These are phyloP conservation scores for Stichopus horrens DNA, from an alignment of 53 echinoderm and acorn worm genomes.

Conservation along the genomic window DNA sequence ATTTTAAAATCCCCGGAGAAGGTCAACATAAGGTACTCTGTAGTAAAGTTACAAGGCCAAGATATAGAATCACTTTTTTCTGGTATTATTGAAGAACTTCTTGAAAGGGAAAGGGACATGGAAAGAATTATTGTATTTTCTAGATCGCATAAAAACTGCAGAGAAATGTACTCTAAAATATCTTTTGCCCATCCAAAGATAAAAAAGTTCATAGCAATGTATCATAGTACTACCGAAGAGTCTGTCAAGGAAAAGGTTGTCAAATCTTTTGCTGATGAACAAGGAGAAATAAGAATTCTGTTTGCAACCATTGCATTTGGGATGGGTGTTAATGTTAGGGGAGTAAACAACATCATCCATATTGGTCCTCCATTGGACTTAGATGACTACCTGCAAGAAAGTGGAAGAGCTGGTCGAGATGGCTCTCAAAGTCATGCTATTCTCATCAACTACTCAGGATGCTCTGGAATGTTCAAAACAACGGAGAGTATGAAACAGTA, in stretches of 20 bases:
- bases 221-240: constrained; percentile 31
- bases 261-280: constrained; percentile 30
- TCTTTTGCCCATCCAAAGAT: constrained; percentile 9
- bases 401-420: constrained; percentile 54
- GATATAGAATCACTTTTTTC: background rate
- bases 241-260: constrained; percentile 42
- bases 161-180: constrained; percentile 17
- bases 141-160: constrained; percentile 31
- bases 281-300: constrained; percentile 50
- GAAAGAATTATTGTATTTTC: constrained; percentile 43
- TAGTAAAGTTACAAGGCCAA: background rate
- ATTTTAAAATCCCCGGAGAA: constrained; percentile 41
- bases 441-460: constrained; percentile 45
- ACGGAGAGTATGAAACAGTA: constrained; percentile 40
- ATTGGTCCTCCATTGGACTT: constrained; percentile 53
- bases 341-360: constrained; percentile 56
- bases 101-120: background rate
- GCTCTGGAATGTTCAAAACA: constrained; percentile 23
- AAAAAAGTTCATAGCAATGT: constrained; percentile 24
- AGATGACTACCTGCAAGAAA: constrained; percentile 56
- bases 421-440: constrained; percentile 51
- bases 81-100: constrained; percentile 26
- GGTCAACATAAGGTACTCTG: constrained; percentile 36
- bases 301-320: constrained; percentile 66
- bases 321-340: constrained; percentile 58